Evolutionary conservation across 2,888 invertebrate species (phyloP), one percentile per base, ranked within the genome.

Genomic region (Pyralis farinalis): DNA sequence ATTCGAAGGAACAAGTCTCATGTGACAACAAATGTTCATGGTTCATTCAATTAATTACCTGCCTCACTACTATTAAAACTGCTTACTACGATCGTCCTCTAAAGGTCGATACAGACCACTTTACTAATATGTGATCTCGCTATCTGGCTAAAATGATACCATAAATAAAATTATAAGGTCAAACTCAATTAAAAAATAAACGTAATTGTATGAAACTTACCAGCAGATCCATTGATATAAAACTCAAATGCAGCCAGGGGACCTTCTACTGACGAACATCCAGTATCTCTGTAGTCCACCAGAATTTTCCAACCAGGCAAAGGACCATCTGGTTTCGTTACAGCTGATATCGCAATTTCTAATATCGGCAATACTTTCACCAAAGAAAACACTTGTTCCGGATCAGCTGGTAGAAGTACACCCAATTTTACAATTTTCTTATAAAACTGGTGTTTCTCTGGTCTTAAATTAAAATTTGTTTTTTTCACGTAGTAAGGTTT

Each of bases 241-340:
- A 94, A 93, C 51, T 96, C 94, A 67, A 96, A 94, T 12, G 95
- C 95, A 5, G 94, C 94, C 37, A 96, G 80, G 0, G 95, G 94
- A 0, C 95, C 96, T 56, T 91, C 90, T 0, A 93, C 93, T 1
- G 95, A 95, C 16, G 95, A 95, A 67, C 95, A 95, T 37, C 91
- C 90, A 0, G 95, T 94, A 61, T 96, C 94, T 47, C 94, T 83
- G 54, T 93, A 91, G 45, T 93, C 91, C 1, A 95, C 91, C 36
- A 91, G 81, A 42, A 95, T 92, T 40, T 89, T 91, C 90, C 94
- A 93, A n/a, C 92, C 92, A 0, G 93, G 92, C 16, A 94, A 74
- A 8, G 92, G 86, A 0, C 92, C 92, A 58, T 90, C 90, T 32
- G 87, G 63, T 35, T 89, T 84, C 1, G 92, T 91, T 9, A 94